Base-by-base conservation (phyloP, 2,888 invertebrate species). In the Noctua pronuba region DNA sequence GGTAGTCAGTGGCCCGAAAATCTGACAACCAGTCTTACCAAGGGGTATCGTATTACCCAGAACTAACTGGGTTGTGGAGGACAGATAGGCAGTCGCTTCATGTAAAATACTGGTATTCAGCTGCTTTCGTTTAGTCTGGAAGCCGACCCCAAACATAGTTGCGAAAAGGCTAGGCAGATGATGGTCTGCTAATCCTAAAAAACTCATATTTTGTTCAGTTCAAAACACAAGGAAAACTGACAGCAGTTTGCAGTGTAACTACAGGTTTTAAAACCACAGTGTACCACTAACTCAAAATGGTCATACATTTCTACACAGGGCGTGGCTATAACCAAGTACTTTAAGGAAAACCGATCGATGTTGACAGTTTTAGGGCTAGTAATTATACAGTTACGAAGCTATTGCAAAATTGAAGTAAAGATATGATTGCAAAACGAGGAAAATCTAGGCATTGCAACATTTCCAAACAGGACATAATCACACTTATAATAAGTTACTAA, bases 321-420 rank as follows among this genome's bases (percentile, higher is more conserved):
- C 28, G 16, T 58, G 28, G 21, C 0, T 31, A 18, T 16, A 13
- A 31, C 35, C 52, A 38, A n/a, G 28, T 31, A 38, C 8, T 28
- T 49, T 44, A 21, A 65, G 83, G 79, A 80, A 80, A 80, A 80
- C 64, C 4, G 24, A 35, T 18, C 4, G 24, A 35, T 18, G n/a
- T 16, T 55, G 69, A 69, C 64, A 83, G 62, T 68, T 77, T 68
- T 35, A 83, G 78, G 79, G 6, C 67, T 55, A 31, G n/a, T 16
- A 79, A 64, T 68, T 49, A 68, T 46, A 79, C 31, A 44, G 24
- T 41, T 49, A 16, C 67, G 24, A 52, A 46, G n/a, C 11, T 41
- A 49, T 68, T 55, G 62, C 83, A 41, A 35, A 77, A 28, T 44
- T 31, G 3, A 28, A 35, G 35, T 41, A 28, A 52, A 62, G 24